These are phyloP conservation scores for Arnoldichthys spilopterus DNA, from an alignment of 2,797 vertebrate species.

Conservation along the genomic window DNA sequence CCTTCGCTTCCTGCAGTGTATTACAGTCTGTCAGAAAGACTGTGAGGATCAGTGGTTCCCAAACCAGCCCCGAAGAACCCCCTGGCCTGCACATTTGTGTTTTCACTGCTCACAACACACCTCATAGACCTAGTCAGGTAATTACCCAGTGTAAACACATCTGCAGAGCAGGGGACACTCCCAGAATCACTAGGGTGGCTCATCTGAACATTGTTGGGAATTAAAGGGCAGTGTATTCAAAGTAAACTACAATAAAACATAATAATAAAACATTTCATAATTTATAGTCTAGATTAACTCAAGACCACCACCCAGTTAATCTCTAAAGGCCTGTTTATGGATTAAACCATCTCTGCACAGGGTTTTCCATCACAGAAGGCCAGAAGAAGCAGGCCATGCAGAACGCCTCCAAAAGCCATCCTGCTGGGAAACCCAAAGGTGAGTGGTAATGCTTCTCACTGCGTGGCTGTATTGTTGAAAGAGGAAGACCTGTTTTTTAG, in stretches of 20 bases:
- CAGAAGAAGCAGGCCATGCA: conserved; percentile 96
- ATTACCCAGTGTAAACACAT: too few species aligned
- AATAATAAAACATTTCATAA: not conserved
- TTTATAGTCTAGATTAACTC: not conserved
- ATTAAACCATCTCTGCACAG: conserved; percentile 21
- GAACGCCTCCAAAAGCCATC: conserved; percentile 89
- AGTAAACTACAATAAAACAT: too few species aligned
- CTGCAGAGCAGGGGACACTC: too few species aligned
- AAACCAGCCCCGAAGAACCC: too few species aligned
- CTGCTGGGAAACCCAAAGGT: conserved; percentile 90
- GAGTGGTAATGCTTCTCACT: not conserved
- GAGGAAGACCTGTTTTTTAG: not conserved
- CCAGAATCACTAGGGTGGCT: too few species aligned
- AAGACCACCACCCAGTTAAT: not conserved
- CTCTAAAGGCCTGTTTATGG: not conserved
- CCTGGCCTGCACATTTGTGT: too few species aligned
- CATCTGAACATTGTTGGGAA: not conserved
- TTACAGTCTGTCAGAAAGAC: not conserved
- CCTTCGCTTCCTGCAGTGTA: not conserved
- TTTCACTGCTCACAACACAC: too few species aligned
- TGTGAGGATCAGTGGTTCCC: too few species aligned
- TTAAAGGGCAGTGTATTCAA: not conserved
- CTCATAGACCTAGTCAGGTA: too few species aligned
- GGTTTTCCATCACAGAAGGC: conserved; percentile 92
- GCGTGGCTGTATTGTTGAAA: not conserved